Conservation (phyloP, 2,797 vertebrate genomes). For the Eutrigla gurnardus region DNA sequence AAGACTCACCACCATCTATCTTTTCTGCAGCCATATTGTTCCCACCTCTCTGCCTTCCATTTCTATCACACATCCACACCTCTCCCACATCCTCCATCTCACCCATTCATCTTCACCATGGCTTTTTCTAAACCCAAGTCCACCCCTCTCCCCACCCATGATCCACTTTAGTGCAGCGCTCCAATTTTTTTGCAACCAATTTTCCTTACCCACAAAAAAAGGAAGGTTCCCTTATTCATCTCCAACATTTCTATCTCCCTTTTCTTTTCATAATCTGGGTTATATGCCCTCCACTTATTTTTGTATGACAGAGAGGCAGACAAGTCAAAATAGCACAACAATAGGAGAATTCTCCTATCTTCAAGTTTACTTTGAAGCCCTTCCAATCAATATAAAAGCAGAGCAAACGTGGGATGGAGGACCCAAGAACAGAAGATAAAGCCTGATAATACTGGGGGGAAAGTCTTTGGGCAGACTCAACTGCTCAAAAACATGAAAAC, state of each 20-base stretch:
- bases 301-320: background rate
- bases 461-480: background rate
- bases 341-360: background rate
- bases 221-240: conserved; percentile 10
- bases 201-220: conserved; percentile 31
- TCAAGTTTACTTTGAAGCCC: conserved; percentile 27
- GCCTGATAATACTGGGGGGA: background rate
- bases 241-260: conserved; percentile 24
- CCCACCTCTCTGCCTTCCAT: conserved; percentile 30
- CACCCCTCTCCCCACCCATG: conserved; percentile 35
- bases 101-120: conserved; percentile 33
- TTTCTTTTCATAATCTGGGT: conserved; percentile 38
- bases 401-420: conserved; percentile 22
- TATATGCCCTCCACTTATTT: conserved; percentile 32
- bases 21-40: conserved; percentile 31
- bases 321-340: conserved; percentile 2
- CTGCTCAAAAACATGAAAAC: background rate
- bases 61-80: conserved; percentile 23
- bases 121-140: conserved; percentile 27
- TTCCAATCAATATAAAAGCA: conserved; percentile 34
- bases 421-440: conserved; percentile 20
- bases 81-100: conserved; percentile 8
- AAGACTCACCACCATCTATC: conserved; percentile 35
- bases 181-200: conserved; percentile 38
- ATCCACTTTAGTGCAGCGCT: conserved; percentile 35